Conservation (phyloP, 2,113 vertebrate species). For the Gallinago undulata region DNA sequence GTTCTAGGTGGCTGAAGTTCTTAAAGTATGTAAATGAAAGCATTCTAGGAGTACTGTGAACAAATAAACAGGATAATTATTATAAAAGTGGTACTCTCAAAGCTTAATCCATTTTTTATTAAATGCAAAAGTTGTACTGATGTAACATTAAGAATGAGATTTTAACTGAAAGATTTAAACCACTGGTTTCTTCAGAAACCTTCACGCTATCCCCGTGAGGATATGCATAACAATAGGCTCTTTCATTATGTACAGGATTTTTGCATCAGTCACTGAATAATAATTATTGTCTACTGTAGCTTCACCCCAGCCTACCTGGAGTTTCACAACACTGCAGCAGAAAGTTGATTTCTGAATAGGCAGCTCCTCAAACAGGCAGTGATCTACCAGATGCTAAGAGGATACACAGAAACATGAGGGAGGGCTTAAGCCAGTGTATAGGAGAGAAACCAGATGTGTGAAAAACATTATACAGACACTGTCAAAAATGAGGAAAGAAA, state of each 20-base stretch:
- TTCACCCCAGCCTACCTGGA: constrained; percentile 1
- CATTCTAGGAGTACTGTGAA: not conserved
- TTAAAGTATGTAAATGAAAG: not conserved
- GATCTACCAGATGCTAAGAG: constrained; percentile 62
- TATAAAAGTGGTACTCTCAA: not conserved
- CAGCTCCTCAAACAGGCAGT: constrained; percentile 5
- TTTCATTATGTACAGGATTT: constrained; percentile 35
- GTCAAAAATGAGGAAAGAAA: constrained; percentile 32
- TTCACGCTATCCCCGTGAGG: not conserved
- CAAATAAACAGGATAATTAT: not conserved
- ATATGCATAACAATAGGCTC: not conserved
- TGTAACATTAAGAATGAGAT: not conserved
- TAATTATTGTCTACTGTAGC: constrained; percentile 33
- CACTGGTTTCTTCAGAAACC: constrained; percentile 16
- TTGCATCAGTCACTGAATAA: constrained; percentile 23
- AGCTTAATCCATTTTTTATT: not conserved
- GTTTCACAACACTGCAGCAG: not conserved
- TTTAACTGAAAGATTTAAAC: constrained; percentile 19
- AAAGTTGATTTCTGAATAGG: constrained; percentile 31
- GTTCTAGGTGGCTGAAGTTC: not conserved
- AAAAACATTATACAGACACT: constrained; percentile 30
- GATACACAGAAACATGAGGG: constrained; percentile 58
- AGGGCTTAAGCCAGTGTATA: constrained; percentile 9
- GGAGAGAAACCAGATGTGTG: constrained; percentile 53
- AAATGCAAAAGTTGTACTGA: not conserved